These are phyloP conservation scores for Gymnopithys bicolor DNA, from an alignment of 2,797 vertebrate species.

Conservation along the genomic window DNA sequence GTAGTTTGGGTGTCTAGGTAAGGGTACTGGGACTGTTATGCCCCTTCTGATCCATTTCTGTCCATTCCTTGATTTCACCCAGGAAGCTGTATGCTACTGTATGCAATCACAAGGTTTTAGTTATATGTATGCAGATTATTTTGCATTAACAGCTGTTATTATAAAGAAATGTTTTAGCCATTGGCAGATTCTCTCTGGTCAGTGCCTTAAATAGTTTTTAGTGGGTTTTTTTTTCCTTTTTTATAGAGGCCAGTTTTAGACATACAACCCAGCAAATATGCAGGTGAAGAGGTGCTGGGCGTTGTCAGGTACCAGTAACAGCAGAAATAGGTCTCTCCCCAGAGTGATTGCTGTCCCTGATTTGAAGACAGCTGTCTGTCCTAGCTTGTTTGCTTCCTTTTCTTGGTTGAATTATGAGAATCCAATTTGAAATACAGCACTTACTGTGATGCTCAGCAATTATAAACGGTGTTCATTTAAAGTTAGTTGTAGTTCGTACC, in stretches of 20 bases:
- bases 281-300: neutral
- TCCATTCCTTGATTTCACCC: neutral
- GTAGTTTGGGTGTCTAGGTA: neutral
- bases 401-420: neutral
- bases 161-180: neutral
- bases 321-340: neutral
- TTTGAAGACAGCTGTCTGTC: neutral
- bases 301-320: neutral
- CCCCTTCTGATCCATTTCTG: neutral
- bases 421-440: neutral
- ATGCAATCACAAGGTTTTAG: neutral
- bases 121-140: neutral
- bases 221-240: neutral
- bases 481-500: neutral
- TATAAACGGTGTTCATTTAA: neutral
- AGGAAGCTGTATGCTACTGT: neutral
- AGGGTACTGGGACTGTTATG: neutral
- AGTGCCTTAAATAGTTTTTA: neutral
- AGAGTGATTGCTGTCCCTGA: neutral
- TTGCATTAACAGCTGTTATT: neutral
- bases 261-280: rapidly evolving
- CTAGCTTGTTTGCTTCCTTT: neutral
- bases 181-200: neutral
- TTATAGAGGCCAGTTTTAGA: neutral
- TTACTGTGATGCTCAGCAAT: neutral